These are phyloP conservation scores for Caenorhabditis japonica DNA, from an alignment of 2,888 invertebrate species.

Conservation along the genomic window DNA sequence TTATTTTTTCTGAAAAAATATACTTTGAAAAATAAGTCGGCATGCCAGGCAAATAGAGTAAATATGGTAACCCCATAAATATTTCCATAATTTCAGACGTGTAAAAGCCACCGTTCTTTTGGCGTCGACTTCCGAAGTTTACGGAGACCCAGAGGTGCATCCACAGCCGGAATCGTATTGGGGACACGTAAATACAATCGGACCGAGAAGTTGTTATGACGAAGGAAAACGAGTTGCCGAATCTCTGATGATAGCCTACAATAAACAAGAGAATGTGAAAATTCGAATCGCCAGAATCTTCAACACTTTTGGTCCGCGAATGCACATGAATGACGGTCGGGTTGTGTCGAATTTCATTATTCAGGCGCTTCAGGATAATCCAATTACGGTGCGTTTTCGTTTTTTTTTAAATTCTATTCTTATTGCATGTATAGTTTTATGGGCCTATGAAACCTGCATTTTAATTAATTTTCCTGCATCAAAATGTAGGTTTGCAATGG, in stretches of 20 bases:
- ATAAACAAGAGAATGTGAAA: constrained; percentile 94
- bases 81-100: constrained; percentile 64
- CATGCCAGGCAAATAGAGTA: no score
- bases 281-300: constrained; percentile 97
- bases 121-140: constrained; percentile 98
- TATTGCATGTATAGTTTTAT: no score
- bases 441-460: no score
- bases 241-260: constrained; percentile 94
- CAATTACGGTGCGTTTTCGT: constrained; percentile 85
- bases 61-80: no score
- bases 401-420: neutral
- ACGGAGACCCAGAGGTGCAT: constrained; percentile 95
- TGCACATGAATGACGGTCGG: constrained; percentile 98
- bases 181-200: constrained; percentile 98
- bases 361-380: constrained; percentile 93
- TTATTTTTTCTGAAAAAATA: no score
- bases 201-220: constrained; percentile 92
- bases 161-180: constrained; percentile 94
- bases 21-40: no score
- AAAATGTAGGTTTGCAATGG: no score
- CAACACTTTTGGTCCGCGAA: constrained; percentile 97
- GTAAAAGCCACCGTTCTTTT: constrained; percentile 80
- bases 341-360: constrained; percentile 98
- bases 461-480: no score
- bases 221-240: constrained; percentile 99